Evolutionary conservation across 2,888 invertebrate genomes (phyloP), one percentile per base, ranked within the genome.

Genomic region (Tetramorium bicarinatum): DNA sequence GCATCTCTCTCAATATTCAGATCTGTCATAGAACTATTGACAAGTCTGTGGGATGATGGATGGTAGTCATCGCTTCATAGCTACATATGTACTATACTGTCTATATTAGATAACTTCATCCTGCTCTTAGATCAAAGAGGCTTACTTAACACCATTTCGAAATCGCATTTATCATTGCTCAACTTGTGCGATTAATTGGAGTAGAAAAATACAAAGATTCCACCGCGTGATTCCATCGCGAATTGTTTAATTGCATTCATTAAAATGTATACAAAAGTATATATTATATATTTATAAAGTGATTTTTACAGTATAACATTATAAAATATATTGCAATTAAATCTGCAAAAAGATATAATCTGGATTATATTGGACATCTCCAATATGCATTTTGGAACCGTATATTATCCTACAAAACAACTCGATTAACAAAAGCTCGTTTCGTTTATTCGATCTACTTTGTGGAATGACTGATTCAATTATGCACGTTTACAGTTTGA

Each of bases 11-110:
- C 38, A 44, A 29, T n/a, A 41, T 74, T 74, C 44, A 44, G 59
- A 72, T 59, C 74, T 80, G 47, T 80, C 74, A 56, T 56, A n/a
- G n/a, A 80, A 74, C 21, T 80, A 72, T 80, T 56, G 79, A 74
- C 75, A 72, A 79, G 54, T 79, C 29, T 34, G n/a, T 21, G 25
- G 21, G 34, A 80, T 74, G 79, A 79, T 54, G 79, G 79, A 80
- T 80, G 38, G 9, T 47, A 47, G 61, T 59, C 75, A 59, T 79
- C 38, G n/a, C 44, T 69, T 44, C 71, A 18, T 71, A 56, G 56
- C 38, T 49, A 72, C 34, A 11, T 47, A 25, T 44, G 56, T 80
- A 64, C 52, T 44, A 52, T 62, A 21, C 34, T 76, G 34, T 47
- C 75, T 47, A 38, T 21, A 72, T 72, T 74, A 59, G 74, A 18